Conservation (phyloP, 2,113 vertebrate genomes). For the Cynoglossus semilaevis region DNA sequence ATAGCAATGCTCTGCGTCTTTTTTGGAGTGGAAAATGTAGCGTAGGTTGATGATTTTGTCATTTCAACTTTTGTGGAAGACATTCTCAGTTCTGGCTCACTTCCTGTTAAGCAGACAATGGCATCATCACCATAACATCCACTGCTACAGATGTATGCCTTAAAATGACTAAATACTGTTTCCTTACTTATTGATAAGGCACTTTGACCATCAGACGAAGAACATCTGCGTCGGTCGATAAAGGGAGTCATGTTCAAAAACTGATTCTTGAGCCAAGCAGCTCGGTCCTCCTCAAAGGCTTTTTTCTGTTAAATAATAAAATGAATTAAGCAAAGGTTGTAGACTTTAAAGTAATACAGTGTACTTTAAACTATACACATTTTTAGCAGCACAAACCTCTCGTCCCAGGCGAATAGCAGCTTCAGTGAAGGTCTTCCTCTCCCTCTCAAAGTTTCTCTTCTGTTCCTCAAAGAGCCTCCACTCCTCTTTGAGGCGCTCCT, state of each 20-base stretch:
- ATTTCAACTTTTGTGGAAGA: conserved; percentile 51
- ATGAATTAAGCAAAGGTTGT: neutral
- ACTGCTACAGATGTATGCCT: no score
- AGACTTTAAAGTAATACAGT: neutral
- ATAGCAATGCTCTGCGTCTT: conserved; percentile 54
- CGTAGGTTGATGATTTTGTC: conserved; percentile 48
- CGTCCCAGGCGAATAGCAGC: conserved; percentile 93
- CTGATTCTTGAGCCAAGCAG: conserved; percentile 91
- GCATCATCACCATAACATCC: no score
- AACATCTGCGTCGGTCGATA: conserved; percentile 80
- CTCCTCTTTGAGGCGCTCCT: conserved; percentile 91
- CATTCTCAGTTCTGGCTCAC: conserved; percentile 68
- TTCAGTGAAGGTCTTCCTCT: conserved; percentile 92
- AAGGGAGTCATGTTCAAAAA: conserved; percentile 93
- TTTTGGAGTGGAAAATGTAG: conserved; percentile 68
- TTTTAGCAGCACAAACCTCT: conserved; percentile 74
- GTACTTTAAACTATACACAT: accelerated
- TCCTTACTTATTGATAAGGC: conserved; percentile 86
- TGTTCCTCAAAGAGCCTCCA: conserved; percentile 93
- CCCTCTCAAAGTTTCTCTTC: conserved; percentile 92
- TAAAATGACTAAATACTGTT: neutral
- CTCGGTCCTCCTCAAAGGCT: conserved; percentile 90
- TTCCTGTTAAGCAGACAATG: conserved; percentile 48
- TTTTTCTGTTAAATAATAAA: conserved; percentile 78
- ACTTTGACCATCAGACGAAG: conserved; percentile 81